Evolutionary conservation across 2,888 invertebrate species (phyloP).

Genomic region (Latrodectus elegans): DNA sequence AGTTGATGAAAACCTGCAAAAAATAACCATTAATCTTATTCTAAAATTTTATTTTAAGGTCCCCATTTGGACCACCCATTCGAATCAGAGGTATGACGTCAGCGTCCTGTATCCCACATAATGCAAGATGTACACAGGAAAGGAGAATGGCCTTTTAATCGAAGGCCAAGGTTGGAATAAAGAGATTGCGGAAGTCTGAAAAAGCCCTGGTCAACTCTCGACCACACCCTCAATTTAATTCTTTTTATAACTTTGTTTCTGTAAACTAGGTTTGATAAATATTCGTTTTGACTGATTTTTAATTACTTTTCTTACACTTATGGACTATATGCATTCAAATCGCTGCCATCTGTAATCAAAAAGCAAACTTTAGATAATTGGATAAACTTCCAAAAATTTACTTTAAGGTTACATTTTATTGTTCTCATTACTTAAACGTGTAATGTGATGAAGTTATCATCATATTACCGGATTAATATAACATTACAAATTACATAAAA

Average conservation of each 20-base stretch:
- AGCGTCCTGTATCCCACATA: constrained; percentile 19
- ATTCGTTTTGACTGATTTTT: not conserved
- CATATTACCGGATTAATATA: too few relatives aligned
- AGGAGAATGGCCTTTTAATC: constrained; percentile 58
- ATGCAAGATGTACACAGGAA: not conserved
- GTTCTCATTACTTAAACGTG: too few relatives aligned
- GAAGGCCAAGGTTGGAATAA: constrained; percentile 56
- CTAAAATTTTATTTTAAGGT: constrained; percentile 1
- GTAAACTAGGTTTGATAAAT: constrained; percentile 11
- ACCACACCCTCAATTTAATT: constrained; percentile 43
- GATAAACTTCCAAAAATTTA: too few relatives aligned
- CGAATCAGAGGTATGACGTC: constrained; percentile 40
- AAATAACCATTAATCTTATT: constrained; percentile 35
- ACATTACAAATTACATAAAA: too few relatives aligned
- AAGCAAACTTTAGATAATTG: too few relatives aligned
- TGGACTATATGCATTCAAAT: too few relatives aligned
- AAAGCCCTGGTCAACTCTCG: constrained; percentile 34
- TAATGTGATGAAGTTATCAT: too few relatives aligned
- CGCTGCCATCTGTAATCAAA: too few relatives aligned
- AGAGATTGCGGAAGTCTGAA: constrained; percentile 63
- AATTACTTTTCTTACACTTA: not conserved
- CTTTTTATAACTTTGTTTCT: constrained; percentile 49
- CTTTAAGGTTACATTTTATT: too few relatives aligned
- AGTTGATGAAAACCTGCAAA: constrained; percentile 19
- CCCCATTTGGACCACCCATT: constrained; percentile 54